Conservation (phyloP, 2,113 vertebrate species). For the Corythoichthys intestinalis region DNA sequence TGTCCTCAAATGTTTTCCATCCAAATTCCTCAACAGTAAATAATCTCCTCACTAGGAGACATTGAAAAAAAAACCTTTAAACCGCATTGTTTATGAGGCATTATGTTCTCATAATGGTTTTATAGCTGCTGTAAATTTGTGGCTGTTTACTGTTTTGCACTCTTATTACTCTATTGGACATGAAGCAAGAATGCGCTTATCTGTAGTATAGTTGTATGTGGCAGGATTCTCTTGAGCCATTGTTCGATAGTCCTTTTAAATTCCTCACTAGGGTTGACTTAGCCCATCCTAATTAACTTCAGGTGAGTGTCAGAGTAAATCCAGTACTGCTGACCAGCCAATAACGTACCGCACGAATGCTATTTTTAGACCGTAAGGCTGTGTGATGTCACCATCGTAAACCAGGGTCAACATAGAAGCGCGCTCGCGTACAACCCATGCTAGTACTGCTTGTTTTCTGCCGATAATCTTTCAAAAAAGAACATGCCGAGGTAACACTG, state of each 20-base stretch:
- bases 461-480: no score
- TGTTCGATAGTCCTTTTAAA: not conserved
- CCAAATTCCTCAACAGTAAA: conserved; percentile 40
- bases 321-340: no score
- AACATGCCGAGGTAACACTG: no score
- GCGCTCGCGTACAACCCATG: no score
- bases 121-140: conserved; percentile 31
- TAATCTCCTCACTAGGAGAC: conserved; percentile 31
- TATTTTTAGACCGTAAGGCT: no score
- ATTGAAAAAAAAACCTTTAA: conserved; percentile 38
- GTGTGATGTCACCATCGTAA: no score
- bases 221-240: not conserved
- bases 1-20: conserved; percentile 45
- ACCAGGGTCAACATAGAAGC: no score
- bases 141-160: not conserved
- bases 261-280: not conserved
- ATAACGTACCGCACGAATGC: no score
- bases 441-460: no score
- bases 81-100: conserved; percentile 50
- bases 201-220: not conserved
- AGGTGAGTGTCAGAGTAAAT: no score
- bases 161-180: not conserved
- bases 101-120: conserved; percentile 39
- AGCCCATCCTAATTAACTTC: no score
- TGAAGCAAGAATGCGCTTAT: not conserved